Base-by-base conservation (phyloP, 2,797 vertebrate species). In the Esox lucius region DNA sequence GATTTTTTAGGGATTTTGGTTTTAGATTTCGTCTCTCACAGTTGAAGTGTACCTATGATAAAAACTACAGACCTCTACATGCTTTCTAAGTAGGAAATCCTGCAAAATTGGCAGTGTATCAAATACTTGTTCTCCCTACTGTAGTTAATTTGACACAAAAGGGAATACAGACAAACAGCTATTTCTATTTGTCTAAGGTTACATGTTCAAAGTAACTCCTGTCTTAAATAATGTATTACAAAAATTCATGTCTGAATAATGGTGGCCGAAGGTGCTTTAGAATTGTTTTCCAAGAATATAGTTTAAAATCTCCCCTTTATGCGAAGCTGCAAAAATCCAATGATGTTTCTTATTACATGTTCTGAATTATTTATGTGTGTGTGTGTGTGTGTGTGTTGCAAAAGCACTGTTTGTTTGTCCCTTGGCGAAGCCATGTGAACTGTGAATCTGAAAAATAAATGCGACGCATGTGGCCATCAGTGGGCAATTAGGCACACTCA, bases 331-430 rank as follows among this genome's bases (percentile, higher is more conserved):
- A 75, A 61, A 48, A 53, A 42, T 48, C 9, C 16, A 62, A 28
- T 24, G 68, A 74, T 72, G 70, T 42, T 70, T 4, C 16, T 0
- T 53, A 28, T 65, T 28, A 31, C 67, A 35, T 7, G 26, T 46
- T 48, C 68, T 85, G 61, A 68, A 83, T 82, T 70, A 83, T 77
- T 80, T 39, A 80, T 82, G 74, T 24, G 79, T 51, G 35, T 80
- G 22, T 24, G 56, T 59, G 42, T 46, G 42, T 5, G 0, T 31
- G 28, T 31, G 7, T 39, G 35, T 39, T 72, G 39, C 12, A 64
- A 81, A 75, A 75, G 53, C 74, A 70, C 73, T 72, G 73, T 65
- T 24, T 61, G 22, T 42, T 16, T 61, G 33, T 76, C 62, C n/a
- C 31, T 6, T 53, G 64, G 66, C 13, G 19, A 19, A 15, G 79